These are phyloP conservation scores for Rhamnusium bicolor DNA, from an alignment of 2,888 invertebrate genomes.

Conservation along the genomic window DNA sequence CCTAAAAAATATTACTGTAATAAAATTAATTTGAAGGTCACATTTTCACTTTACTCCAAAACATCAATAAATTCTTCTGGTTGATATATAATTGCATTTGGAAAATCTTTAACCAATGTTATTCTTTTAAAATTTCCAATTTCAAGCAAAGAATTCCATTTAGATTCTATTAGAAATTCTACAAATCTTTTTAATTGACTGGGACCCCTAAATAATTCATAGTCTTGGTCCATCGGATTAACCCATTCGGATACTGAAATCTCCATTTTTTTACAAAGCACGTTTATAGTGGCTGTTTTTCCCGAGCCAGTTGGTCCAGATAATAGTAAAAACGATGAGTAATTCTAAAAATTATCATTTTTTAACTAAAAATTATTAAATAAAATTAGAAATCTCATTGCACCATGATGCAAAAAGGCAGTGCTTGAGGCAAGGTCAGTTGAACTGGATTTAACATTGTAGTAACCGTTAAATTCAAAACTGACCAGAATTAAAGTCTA, in stretches of 20 bases:
- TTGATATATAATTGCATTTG: conserved; percentile 82
- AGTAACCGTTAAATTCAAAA: too few species aligned
- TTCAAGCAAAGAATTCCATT: conserved; percentile 78
- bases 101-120: conserved; percentile 86
- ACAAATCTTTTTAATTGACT: conserved; percentile 81
- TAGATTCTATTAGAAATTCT: conserved; percentile 85
- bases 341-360: conserved; percentile 57
- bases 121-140: conserved; percentile 72
- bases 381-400: neutral
- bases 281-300: conserved; percentile 83
- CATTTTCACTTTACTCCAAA: conserved; percentile 75
- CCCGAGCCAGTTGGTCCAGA: conserved; percentile 90
- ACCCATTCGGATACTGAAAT: conserved; percentile 84
- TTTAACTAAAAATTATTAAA: conserved; percentile 5
- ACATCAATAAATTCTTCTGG: conserved; percentile 78
- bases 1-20: conserved; percentile 68
- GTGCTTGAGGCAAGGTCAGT: too few species aligned
- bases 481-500: too few species aligned
- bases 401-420: neutral
- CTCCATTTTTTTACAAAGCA: conserved; percentile 77
- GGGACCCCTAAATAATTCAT: conserved; percentile 73
- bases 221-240: conserved; percentile 82
- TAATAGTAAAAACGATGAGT: conserved; percentile 78
- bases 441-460: too few species aligned
- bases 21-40: neutral